These are phyloP conservation scores for Falco columbarius DNA, from an alignment of 2,797 vertebrate genomes.

Conservation along the genomic window DNA sequence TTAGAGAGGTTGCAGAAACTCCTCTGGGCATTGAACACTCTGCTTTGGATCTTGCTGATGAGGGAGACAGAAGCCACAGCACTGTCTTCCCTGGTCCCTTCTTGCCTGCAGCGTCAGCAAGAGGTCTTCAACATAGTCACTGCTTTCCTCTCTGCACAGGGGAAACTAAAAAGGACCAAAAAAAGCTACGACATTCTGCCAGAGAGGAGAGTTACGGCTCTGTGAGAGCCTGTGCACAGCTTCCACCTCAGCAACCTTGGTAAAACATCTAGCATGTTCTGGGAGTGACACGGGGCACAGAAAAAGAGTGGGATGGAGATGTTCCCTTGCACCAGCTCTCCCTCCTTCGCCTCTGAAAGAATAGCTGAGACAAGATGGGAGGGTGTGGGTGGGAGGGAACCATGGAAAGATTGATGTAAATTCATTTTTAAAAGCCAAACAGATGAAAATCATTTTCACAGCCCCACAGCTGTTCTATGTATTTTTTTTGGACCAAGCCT, in stretches of 20 bases:
- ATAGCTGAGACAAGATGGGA: slow-evolving; percentile 64
- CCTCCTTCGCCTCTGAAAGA: slow-evolving; percentile 61
- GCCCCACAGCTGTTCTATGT: slow-evolving; percentile 72
- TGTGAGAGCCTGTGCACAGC: not conserved
- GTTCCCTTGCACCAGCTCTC: not conserved
- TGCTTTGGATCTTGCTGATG: not conserved
- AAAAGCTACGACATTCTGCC: not conserved
- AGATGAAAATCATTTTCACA: slow-evolving; percentile 82
- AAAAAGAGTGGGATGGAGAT: not conserved
- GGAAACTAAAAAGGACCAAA: not conserved
- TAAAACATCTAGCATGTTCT: not conserved
- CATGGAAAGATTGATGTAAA: slow-evolving; percentile 80
- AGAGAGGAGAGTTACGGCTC: not conserved
- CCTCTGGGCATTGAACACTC: not conserved
- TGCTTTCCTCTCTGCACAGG: not conserved
- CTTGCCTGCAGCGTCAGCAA: not conserved
- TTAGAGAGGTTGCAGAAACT: not conserved
- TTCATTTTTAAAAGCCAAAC: slow-evolving; percentile 77
- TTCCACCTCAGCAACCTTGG: not conserved
- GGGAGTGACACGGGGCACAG: not conserved
- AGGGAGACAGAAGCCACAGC: not conserved
- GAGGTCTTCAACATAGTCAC: not conserved
- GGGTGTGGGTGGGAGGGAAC: slow-evolving; percentile 68
- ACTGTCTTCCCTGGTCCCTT: not conserved
- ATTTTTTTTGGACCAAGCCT: slow-evolving; percentile 66